phyloP scores from a whole-genome alignment of 2,888 invertebrate genomes.

The Apomyelois bistriatella region DNA sequence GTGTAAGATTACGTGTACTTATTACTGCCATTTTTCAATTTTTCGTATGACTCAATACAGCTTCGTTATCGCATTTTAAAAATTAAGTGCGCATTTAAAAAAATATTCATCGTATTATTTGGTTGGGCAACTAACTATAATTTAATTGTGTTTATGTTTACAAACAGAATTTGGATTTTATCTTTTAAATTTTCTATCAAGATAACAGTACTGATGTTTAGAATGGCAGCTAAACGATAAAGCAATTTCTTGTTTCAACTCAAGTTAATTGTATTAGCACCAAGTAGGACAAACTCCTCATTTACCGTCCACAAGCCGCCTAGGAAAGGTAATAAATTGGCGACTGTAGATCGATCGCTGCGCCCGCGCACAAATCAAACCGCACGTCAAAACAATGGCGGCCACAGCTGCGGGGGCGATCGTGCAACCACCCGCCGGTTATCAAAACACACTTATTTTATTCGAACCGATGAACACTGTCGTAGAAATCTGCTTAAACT shows the following conservation, averaged over 20 bases:
- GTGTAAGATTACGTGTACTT: constrained; percentile 65
- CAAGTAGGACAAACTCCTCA: constrained; percentile 57
- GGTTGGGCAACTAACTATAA: not conserved
- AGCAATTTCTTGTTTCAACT: not conserved
- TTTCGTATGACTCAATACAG: constrained; percentile 59
- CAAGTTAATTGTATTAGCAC: constrained; percentile 41
- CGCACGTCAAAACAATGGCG: constrained; percentile 67
- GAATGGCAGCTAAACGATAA: not conserved
- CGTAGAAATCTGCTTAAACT: constrained; percentile 20
- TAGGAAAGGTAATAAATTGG: constrained; percentile 67
- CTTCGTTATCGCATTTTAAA: constrained; percentile 25
- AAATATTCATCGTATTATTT: not conserved
- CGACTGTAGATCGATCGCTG: constrained; percentile 55
- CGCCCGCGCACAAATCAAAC: constrained; percentile 70
- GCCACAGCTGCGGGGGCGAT: constrained; percentile 64
- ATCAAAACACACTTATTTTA: constrained; percentile 43
- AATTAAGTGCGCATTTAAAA: not conserved
- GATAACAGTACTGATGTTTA: not conserved
- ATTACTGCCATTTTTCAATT: constrained; percentile 45
- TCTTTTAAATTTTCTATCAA: too few species aligned
- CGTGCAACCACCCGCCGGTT: constrained; percentile 59
- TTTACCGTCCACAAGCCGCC: constrained; percentile 38
- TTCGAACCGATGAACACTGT: constrained; percentile 31
- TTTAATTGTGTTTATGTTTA: not conserved
- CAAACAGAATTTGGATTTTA: not conserved